phyloP scores from a whole-genome alignment of 2,797 vertebrate species.

The Galaxias olidus region DNA sequence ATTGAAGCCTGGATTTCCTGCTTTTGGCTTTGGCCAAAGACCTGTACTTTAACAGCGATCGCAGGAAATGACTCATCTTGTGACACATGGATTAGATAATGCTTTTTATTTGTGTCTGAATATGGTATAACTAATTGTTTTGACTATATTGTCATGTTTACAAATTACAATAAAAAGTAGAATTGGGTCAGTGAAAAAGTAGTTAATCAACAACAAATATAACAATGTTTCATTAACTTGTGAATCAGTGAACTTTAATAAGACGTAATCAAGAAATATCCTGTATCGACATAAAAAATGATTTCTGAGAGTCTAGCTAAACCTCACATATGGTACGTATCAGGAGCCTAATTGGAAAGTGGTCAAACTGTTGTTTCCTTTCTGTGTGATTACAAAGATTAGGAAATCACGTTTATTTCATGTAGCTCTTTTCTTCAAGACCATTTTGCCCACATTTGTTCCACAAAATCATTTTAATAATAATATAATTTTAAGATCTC shows the following conservation, averaged over 20 bases:
- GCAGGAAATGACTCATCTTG: constrained; percentile 95
- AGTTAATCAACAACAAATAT: constrained; percentile 34
- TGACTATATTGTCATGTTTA: constrained; percentile 36
- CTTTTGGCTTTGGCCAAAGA: constrained; percentile 88
- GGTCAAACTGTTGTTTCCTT: constrained; percentile 33
- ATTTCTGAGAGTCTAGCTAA: constrained; percentile 46
- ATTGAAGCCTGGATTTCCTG: constrained; percentile 97
- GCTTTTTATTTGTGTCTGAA: constrained; percentile 84
- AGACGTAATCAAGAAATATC: constrained; percentile 48
- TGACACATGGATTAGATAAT: constrained; percentile 90
- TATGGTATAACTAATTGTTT: constrained; percentile 71
- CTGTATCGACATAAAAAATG: constrained; percentile 37
- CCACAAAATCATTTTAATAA: constrained; percentile 2
- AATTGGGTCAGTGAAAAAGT: constrained; percentile 19
- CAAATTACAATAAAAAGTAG: constrained; percentile 23
- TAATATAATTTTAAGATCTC: not conserved
- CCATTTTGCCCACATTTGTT: not conserved
- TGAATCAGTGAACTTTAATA: constrained; percentile 43
- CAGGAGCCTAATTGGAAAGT: constrained; percentile 61
- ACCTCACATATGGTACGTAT: constrained; percentile 59
- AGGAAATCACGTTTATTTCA: constrained; percentile 43
- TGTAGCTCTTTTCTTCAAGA: constrained; percentile 21
- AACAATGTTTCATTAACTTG: constrained; percentile 34
- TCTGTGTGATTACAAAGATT: constrained; percentile 44
- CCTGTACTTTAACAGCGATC: constrained; percentile 91